Conservation (phyloP, 2,113 vertebrate species). For the Platysternon megacephalum region DNA sequence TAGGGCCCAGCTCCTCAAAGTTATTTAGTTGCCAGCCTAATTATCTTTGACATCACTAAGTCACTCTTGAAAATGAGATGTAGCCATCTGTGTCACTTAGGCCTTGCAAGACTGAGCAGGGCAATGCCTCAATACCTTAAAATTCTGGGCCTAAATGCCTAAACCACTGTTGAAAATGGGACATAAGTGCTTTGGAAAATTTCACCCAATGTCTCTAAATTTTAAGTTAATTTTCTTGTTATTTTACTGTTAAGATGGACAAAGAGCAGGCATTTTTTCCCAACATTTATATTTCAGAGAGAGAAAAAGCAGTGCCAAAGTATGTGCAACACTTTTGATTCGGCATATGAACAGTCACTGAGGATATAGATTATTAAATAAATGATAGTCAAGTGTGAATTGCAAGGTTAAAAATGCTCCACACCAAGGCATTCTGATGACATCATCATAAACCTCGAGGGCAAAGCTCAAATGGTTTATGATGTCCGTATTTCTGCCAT, state of each 20-base stretch:
- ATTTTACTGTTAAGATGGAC: background rate
- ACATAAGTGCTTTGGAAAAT: background rate
- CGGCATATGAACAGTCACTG: background rate
- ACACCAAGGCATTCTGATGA: constrained; percentile 30
- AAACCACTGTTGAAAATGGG: background rate
- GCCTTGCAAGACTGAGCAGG: background rate
- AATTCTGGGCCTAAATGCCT: background rate
- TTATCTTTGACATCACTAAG: background rate
- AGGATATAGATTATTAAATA: background rate
- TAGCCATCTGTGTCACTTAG: background rate
- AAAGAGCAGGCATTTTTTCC: background rate
- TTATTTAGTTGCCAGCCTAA: background rate
- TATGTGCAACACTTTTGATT: background rate
- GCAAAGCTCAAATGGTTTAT: constrained; percentile 61
- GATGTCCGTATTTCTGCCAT: background rate
- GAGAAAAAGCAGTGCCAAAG: background rate
- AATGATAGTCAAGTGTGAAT: background rate
- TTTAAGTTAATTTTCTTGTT: background rate
- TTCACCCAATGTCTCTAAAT: background rate
- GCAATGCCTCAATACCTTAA: background rate
- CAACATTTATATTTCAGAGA: background rate
- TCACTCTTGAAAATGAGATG: background rate
- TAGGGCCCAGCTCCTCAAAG: too few species aligned
- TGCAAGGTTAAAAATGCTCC: background rate
- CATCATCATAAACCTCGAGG: constrained; percentile 55